These are phyloP conservation scores for Piezodorus guildinii DNA, from an alignment of 1,140 invertebrate genomes.

Conservation along the genomic window DNA sequence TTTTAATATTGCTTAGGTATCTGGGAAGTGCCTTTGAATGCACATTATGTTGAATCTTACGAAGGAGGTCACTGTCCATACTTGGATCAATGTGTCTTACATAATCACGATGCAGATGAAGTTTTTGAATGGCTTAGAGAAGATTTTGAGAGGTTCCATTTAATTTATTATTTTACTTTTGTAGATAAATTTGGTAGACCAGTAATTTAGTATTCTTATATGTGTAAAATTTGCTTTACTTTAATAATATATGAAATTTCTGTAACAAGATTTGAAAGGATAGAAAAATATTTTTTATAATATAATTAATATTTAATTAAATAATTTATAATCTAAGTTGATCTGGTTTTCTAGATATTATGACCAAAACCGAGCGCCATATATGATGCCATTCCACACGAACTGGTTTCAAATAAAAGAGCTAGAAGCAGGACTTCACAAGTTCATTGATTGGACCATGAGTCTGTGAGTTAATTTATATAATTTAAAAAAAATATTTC, in stretches of 20 bases:
- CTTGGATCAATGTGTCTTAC: constrained; percentile 84
- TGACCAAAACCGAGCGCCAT: constrained; percentile 76
- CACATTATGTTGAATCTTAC: constrained; percentile 75
- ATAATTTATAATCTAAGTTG: not conserved
- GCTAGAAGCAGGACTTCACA: constrained; percentile 68
- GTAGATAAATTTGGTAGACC: too few species aligned
- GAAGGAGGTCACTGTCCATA: constrained; percentile 88
- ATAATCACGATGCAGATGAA: constrained; percentile 74
- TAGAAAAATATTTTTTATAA: too few species aligned
- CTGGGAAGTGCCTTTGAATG: constrained; percentile 90
- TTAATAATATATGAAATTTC: too few species aligned
- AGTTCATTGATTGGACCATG: constrained; percentile 73
- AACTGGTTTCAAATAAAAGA: constrained; percentile 90
- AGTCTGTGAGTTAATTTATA: constrained; percentile 64
- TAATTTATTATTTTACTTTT: not conserved
- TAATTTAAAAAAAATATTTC: too few species aligned
- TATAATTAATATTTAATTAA: too few species aligned
- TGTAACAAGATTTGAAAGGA: constrained; percentile 41
- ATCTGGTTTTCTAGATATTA: constrained; percentile 44
- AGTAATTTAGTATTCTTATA: too few species aligned
- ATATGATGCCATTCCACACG: constrained; percentile 89
- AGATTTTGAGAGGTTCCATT: constrained; percentile 64
- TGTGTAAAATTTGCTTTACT: too few species aligned
- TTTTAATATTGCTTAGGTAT: constrained; percentile 44
- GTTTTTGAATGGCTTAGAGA: constrained; percentile 84